Evolutionary conservation across 35 echinoderm and acorn worm genomes (phyloP), one percentile per base, ranked within the genome.

Genomic region (Apostichopus parvimensis): DNA sequence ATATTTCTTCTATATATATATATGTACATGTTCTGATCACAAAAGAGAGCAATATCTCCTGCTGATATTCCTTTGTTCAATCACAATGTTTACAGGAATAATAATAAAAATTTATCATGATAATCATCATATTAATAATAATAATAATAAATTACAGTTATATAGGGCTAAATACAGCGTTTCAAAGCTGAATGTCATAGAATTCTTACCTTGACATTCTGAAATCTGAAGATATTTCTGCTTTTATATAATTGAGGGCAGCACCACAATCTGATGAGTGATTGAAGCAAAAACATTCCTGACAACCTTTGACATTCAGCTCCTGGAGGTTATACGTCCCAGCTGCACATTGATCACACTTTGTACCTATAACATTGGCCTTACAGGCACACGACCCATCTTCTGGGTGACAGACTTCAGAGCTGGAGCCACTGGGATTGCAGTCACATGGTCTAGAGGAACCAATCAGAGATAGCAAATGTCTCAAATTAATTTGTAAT

Each of bases 211-310:
- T 94, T 78, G 76, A 86, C 12, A 53, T 15, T 23, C 91, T 94
- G 71, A 98, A 98, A 77, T 96, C 89, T 80, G 91, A 83, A 5
- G 77, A 89, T 6, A 99, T 80, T 7, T 7, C 68, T 8, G 88
- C 80, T 58, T 80, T 77, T 8, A 99, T 92, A 79, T 91, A 96
- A 56, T 93, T 91, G 24, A 92, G 72, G 4, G 97, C 97, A 59
- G 83, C 58, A 21, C 83, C 79, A 80, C 97, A 99, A 18, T 81
- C 78, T 6, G 53, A 56, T 13, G 90, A 91, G 65, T 99, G 97
- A 53, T 82, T 79, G 55, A 91, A 99, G 62, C 97, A 99, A 82
- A 96, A 99, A 79, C 97, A 99, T 3, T 76, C 76, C 71, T 99
- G 97, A 77, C 97, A 99, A 7, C 97, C 97, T 34, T 87, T 79